A percentile compares a stretch with the other conserved stretches of the same genome.
phyloP scores from a whole-genome alignment of 2,113 vertebrate species.

The Picathartes gymnocephalus region DNA sequence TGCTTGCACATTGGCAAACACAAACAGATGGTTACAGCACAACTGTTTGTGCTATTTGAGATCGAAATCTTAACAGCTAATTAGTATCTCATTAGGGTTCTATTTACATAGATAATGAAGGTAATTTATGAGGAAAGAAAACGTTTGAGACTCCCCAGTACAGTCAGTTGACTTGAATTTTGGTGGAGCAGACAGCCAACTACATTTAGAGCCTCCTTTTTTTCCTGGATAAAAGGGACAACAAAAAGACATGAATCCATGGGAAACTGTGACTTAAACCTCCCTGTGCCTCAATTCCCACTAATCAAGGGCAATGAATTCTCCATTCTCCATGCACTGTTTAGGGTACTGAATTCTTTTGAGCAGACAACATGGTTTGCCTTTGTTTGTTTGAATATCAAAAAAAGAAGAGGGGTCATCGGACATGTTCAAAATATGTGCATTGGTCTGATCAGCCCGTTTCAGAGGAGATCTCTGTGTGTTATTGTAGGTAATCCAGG shows the following conservation, averaged over 20 bases:
- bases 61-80: constrained; percentile 35
- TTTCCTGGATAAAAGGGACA: neutral
- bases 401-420: neutral
- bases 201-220: neutral
- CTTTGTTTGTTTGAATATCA: neutral
- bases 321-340: neutral
- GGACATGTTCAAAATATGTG: neutral
- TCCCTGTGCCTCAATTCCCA: neutral
- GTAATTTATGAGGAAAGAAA: constrained; percentile 15
- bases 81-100: constrained; percentile 25
- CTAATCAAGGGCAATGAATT: neutral
- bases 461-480: neutral
- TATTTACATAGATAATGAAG: constrained; percentile 29
- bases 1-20: neutral
- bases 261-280: neutral
- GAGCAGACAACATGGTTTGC: neutral
- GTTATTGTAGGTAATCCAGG: neutral
- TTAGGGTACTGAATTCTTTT: neutral
- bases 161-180: neutral
- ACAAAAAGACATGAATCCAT: neutral
- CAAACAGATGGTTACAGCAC: neutral
- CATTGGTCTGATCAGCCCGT: accelerated
- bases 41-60: neutral
- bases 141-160: neutral
- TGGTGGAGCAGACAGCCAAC: neutral